Conservation (phyloP, 2,888 invertebrate genomes). For the Thumatha senex region DNA sequence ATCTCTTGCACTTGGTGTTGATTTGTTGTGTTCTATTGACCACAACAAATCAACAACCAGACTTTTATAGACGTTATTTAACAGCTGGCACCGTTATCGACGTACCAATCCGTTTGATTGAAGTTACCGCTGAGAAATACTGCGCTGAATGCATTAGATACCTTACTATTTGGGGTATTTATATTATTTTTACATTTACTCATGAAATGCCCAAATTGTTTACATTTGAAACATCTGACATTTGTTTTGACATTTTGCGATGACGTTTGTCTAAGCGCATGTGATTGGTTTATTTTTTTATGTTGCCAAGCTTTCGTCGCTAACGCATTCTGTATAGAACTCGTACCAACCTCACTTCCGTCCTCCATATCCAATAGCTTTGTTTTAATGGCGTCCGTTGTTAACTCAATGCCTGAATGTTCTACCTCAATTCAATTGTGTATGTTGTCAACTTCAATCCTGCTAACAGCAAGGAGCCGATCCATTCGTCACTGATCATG, state of each 20-base stretch:
- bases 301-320: not conserved
- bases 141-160: not conserved
- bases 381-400: not conserved
- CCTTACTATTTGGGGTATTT: not conserved
- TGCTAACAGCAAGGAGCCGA: constrained; percentile 10
- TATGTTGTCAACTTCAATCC: constrained; percentile 10
- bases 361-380: constrained; percentile 8
- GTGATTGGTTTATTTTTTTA: not conserved
- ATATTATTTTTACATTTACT: constrained; percentile 1
- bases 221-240: constrained; percentile 1
- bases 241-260: not conserved
- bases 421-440: constrained; percentile 8
- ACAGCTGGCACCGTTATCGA: constrained; percentile 10
- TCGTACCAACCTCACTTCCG: constrained; percentile 5
- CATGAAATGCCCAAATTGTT: not conserved
- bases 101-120: constrained; percentile 5
- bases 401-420: constrained; percentile 11
- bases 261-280: not conserved
- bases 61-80: constrained; percentile 2
- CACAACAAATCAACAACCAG: constrained; percentile 6
- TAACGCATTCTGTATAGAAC: constrained; percentile 6
- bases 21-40: constrained; percentile 5
- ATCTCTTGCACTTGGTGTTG: constrained; percentile 11
- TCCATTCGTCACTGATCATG: constrained; percentile 14
- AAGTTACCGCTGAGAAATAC: constrained; percentile 4